Evolutionary conservation across 2,888 invertebrate genomes (phyloP), one percentile per base, ranked within the genome.

Genomic region (Philereme vetulata): DNA sequence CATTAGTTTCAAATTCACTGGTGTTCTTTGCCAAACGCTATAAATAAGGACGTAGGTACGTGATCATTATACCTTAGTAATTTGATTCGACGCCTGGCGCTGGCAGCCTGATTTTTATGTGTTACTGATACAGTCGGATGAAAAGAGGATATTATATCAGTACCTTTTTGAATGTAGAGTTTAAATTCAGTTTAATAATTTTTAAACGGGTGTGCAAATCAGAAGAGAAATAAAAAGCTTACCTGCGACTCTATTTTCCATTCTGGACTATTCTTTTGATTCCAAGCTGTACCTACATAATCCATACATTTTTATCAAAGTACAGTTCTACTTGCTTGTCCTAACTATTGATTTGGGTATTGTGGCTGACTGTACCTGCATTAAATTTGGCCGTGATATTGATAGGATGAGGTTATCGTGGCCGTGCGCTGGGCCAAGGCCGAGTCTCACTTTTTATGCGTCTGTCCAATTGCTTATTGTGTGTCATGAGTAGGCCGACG

Each of bases 401-500:
- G 75, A 71, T 71, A 71, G 66, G 62, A 66, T 64, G 65, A 69
- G 67, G 68, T 67, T 70, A 67, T 68, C 69, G 66, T 58, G 64
- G 60, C 67, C 67, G 45, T 68, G 66, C 45, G 51, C 43, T 49
- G 46, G 61, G 69, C 57, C 66, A 67, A 69, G 67, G 69, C 54
- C 54, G 47, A 40, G 52, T 53, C 38, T 56, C 44, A 48, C 52
- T 57, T 66, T 58, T 57, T 62, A 36, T 56, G 46, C 36, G 49
- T 56, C 45, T 42, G 42, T 48, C 36, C 46, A 42, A 45, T 21
- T 51, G 38, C 10, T 52, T n/a, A n/a, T 52, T 56, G 36, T 48
- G 43, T 52, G 56, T 36, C 42, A 57, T 43, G 48, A 36, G 8
- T 48, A 5, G 9, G 32, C 34, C 6, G 6, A 32, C 3, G 8